Evolutionary conservation across 1,140 invertebrate genomes (phyloP), one percentile per base, ranked within the genome.

Genomic region (Drosophila orena): DNA sequence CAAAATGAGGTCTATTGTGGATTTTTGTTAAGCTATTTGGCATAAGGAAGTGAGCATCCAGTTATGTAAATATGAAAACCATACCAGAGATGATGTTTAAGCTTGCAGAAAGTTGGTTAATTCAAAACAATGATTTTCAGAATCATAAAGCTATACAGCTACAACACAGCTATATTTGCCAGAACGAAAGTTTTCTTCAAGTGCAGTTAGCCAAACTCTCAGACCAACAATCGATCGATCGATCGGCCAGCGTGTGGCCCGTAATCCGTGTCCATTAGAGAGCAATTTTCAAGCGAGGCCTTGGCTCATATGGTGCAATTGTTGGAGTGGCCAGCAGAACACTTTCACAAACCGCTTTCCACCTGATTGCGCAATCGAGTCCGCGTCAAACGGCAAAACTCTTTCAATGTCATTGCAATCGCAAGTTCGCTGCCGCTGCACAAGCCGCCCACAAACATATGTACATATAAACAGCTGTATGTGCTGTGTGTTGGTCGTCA

Each of bases 371-470:
- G 61, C 78, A 86, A 86, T 81, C 43, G 37, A 62, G 60, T 47
- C 27, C 59, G 61, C 70, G 78, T 79, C 77, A 57, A 61, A 46
- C 68, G 64, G 61, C 81, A 61, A 46, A 65, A 50, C 61, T 79
- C 70, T 86, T 89, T 86, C 83, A 89, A 88, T 86, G 83, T 83
- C 83, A 88, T 77, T 88, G 64, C 75, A 79, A 76, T 64, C 76
- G 70, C 81, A 81, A 78, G 69, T 70, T 81, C 56, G 52, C 47
- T 15, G 27, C 40, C 40, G 35, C 38, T 20, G 35, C 17, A 42
- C 46, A 61, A 10, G 30, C n/a, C 14, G 30, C n/a, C 14, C 44
- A 50, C 56, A 69, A 38, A 49, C 57, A 38, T 11, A 24, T 8
- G 30, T 15, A 42, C 17, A 17, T 17, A 17, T 17, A 17, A 17